Evolutionary conservation across 2,888 invertebrate species (phyloP).

Genomic region (Cinara cedri): DNA sequence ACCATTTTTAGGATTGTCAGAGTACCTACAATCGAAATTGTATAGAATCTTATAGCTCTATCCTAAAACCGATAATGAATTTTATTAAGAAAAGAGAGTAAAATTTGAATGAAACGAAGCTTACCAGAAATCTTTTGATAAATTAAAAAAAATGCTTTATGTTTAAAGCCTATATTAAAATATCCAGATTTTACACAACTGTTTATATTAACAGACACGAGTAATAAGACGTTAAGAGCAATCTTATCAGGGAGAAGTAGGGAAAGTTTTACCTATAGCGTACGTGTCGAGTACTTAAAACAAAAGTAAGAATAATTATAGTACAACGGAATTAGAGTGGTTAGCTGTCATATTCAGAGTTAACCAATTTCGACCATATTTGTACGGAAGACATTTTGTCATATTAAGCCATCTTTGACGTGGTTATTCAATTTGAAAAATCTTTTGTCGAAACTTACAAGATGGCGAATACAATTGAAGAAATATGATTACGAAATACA

Average conservation of each 20-base stretch:
- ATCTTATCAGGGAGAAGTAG: not conserved
- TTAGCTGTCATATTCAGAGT: no score
- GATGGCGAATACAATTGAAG: slow-evolving; percentile 51
- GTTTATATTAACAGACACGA: not conserved
- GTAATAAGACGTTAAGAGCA: not conserved
- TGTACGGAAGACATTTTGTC: slow-evolving; percentile 53
- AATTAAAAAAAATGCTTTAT: not conserved
- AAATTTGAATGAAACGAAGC: not conserved
- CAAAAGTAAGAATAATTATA: slow-evolving; percentile 60
- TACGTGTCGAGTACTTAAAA: slow-evolving; percentile 60
- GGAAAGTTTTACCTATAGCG: not conserved
- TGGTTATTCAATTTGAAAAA: slow-evolving; percentile 52
- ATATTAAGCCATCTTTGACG: slow-evolving; percentile 59
- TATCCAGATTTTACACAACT: not conserved
- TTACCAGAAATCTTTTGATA: not conserved
- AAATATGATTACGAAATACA: slow-evolving; percentile 20
- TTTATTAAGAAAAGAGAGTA: no score
- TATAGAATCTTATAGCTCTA: no score
- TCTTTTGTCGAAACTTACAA: slow-evolving; percentile 24
- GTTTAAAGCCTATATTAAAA: not conserved
- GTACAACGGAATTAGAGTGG: slow-evolving; percentile 61
- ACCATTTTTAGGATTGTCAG: no score
- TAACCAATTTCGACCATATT: slow-evolving; percentile 61
- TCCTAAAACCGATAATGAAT: no score
- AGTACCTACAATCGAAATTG: no score